phyloP scores from a whole-genome alignment of 1,140 invertebrate genomes.

The Lasioglossum albipes region DNA sequence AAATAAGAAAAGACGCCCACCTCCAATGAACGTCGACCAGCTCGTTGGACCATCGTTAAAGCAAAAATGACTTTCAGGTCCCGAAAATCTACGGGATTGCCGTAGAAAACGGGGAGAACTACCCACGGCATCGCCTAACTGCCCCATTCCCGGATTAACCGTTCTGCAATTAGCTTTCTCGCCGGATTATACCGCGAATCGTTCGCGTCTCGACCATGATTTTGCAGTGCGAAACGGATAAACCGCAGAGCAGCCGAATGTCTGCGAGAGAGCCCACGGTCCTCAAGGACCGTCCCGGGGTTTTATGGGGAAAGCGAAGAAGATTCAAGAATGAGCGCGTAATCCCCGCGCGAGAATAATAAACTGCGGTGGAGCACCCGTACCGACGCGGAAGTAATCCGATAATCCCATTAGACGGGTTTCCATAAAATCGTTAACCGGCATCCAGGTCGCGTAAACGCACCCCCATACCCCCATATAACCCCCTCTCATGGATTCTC shows the following conservation, averaged over 20 bases:
- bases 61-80: too few species aligned
- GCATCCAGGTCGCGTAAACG: constrained; percentile 43
- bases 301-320: background rate
- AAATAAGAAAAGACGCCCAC: too few species aligned
- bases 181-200: background rate
- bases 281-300: background rate
- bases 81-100: too few species aligned
- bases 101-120: too few species aligned
- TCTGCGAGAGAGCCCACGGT: background rate
- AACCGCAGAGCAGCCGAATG: constrained; percentile 10
- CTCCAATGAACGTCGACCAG: background rate
- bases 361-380: constrained; percentile 52
- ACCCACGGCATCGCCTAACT: too few species aligned
- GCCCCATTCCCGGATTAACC: background rate
- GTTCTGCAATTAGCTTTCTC: constrained; percentile 10
- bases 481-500: background rate
- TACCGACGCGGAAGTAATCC: constrained; percentile 62
- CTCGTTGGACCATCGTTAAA: background rate
- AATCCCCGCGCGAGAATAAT: constrained; percentile 58
- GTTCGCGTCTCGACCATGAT: constrained; percentile 8
- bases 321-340: constrained; percentile 59
- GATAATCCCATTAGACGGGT: constrained; percentile 64
- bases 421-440: constrained; percentile 67
- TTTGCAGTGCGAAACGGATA: background rate
- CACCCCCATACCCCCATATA: background rate